Conservation (phyloP, 2,888 invertebrate genomes). For the Caenorhabditis becei region DNA sequence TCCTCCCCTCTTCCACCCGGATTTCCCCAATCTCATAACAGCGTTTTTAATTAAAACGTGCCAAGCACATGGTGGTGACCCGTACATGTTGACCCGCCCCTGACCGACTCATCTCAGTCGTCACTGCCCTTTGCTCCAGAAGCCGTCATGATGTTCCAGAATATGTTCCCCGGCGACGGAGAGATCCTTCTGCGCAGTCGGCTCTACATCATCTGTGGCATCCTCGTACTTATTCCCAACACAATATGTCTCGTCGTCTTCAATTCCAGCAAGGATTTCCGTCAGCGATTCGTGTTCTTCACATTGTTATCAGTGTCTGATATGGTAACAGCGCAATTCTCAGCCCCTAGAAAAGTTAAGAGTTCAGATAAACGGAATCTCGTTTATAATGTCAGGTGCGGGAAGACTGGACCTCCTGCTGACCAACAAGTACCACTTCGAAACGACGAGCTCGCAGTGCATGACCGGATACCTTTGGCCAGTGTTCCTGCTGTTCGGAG, state of each 20-base stretch:
- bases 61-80: slow-evolving; percentile 52
- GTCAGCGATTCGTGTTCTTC: slow-evolving; percentile 65
- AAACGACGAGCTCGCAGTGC: slow-evolving; percentile 60
- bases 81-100: slow-evolving; percentile 38
- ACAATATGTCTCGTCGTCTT: slow-evolving; percentile 62
- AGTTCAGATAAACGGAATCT: slow-evolving; percentile 68
- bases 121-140: slow-evolving; percentile 10
- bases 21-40: slow-evolving; percentile 8
- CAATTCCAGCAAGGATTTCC: slow-evolving; percentile 66
- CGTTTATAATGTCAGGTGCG: slow-evolving; percentile 63
- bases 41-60: slow-evolving; percentile 57
- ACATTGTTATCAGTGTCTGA: slow-evolving; percentile 64
- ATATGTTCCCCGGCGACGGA: slow-evolving; percentile 52
- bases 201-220: slow-evolving; percentile 64
- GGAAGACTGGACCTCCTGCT: slow-evolving; percentile 51
- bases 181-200: slow-evolving; percentile 59
- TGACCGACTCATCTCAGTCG: slow-evolving; percentile 10
- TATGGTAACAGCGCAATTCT: slow-evolving; percentile 41
- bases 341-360: neutral
- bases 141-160: slow-evolving; percentile 44
- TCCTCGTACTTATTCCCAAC: slow-evolving; percentile 62
- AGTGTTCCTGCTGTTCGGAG: slow-evolving; percentile 66
- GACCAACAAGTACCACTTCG: slow-evolving; percentile 39
- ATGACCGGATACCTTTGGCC: slow-evolving; percentile 66
- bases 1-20: neutral